A percentile compares a stretch with the other conserved stretches of the same genome.
These are phyloP conservation scores for Epirrhoe alternata DNA, from an alignment of 2,888 invertebrate species.

Conservation along the genomic window DNA sequence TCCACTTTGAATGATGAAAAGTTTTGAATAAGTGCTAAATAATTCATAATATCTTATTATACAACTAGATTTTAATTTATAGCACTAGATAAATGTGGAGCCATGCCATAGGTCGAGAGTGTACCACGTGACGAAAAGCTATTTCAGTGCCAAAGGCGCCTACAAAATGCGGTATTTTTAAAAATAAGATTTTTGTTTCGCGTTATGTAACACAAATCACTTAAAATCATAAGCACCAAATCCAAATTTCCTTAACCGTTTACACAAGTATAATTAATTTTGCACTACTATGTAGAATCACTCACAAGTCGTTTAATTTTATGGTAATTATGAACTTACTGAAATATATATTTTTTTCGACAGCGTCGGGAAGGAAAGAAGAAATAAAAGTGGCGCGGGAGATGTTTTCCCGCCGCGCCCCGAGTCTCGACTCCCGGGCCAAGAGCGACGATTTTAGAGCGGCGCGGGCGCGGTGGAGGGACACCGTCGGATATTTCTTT, in stretches of 20 bases:
- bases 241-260: constrained; percentile 56
- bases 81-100: constrained; percentile 78
- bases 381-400: constrained; percentile 85
- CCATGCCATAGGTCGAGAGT: constrained; percentile 77
- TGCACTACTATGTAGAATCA: constrained; percentile 67
- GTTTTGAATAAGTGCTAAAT: not conserved
- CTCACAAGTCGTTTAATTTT: constrained; percentile 68
- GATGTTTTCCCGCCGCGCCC: constrained; percentile 85
- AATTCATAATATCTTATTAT: not conserved
- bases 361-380: constrained; percentile 85
- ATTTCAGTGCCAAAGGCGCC: constrained; percentile 80
- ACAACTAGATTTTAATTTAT: constrained; percentile 55
- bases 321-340: constrained; percentile 75
- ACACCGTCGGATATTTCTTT: constrained; percentile 88
- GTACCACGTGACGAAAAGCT: constrained; percentile 82
- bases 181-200: constrained; percentile 73
- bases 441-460: constrained; percentile 85
- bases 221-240: constrained; percentile 64
- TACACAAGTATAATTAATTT: constrained; percentile 57
- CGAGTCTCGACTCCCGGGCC: constrained; percentile 85
- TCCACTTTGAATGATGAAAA: not conserved
- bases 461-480: constrained; percentile 87
- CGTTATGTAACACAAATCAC: constrained; percentile 83
- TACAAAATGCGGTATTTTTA: constrained; percentile 86
- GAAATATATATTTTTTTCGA: constrained; percentile 76